Evolutionary conservation across 1,140 invertebrate genomes (phyloP).

Genomic region (Neuroterus valhalla): DNA sequence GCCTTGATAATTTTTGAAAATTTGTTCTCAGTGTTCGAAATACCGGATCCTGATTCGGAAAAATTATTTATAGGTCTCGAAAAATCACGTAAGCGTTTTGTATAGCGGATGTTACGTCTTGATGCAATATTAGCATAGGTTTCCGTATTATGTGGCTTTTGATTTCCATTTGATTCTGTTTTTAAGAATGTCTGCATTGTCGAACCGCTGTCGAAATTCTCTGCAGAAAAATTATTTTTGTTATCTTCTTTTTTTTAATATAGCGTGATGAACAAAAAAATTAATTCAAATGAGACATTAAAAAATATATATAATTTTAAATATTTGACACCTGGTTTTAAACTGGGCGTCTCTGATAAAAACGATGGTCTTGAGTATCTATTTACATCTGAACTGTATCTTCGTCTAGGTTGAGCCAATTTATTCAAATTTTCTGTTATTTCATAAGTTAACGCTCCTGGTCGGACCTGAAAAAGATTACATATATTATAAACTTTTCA

Average conservation of each 20-base stretch:
- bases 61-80: constrained; percentile 47
- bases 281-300: neutral
- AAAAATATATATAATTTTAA: no score
- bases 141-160: constrained; percentile 42
- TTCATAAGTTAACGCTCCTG: constrained; percentile 44
- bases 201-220: neutral
- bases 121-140: constrained; percentile 54
- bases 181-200: no score
- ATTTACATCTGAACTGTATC: neutral
- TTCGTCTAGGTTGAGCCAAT: constrained; percentile 43
- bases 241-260: neutral
- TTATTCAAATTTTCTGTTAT: constrained; percentile 47
- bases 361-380: neutral
- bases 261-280: neutral
- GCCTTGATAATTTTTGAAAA: constrained; percentile 38
- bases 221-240: neutral
- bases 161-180: constrained; percentile 29
- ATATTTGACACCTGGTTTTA: constrained; percentile 3
- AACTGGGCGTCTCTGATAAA: neutral
- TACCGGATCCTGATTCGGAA: neutral
- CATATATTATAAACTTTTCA: neutral
- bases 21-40: constrained; percentile 36
- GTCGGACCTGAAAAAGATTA: constrained; percentile 42
- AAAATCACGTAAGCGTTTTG: constrained; percentile 50
- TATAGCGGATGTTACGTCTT: constrained; percentile 46